A percentile compares a stretch with the other conserved stretches of the same genome.
These are phyloP conservation scores for Phalloptychus januarius DNA, from an alignment of 2,797 vertebrate species.

Conservation along the genomic window DNA sequence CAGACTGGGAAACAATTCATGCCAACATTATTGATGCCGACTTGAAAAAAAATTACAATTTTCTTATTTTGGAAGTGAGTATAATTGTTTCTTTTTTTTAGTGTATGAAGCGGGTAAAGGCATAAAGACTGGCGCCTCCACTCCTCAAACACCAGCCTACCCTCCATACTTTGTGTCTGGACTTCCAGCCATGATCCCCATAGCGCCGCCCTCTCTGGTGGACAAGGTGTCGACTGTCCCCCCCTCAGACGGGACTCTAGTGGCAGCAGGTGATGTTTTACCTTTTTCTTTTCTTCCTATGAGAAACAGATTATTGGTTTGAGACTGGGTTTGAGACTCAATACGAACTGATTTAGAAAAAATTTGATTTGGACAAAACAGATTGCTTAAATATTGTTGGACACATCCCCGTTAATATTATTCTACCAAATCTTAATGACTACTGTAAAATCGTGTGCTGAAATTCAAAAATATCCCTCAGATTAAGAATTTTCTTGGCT, in stretches of 20 bases:
- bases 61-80: neutral
- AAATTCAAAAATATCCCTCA: conserved; percentile 2
- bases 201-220: conserved; percentile 87
- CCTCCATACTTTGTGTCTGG: conserved; percentile 92
- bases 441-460: neutral
- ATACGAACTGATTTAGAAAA: neutral
- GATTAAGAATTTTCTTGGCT: conserved; percentile 32
- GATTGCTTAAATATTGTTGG: neutral
- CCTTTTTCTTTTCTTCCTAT: neutral
- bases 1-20: neutral
- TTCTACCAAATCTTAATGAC: neutral
- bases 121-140: conserved; percentile 85
- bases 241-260: conserved; percentile 68
- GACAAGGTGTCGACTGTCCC: conserved; percentile 88
- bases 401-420: neutral
- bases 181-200: conserved; percentile 87
- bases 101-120: conserved; percentile 97
- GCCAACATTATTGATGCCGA: neutral
- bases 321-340: neutral
- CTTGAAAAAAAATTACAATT: neutral
- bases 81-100: conserved; percentile 51
- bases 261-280: conserved; percentile 66
- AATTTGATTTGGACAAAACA: neutral
- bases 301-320: neutral
- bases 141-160: conserved; percentile 84